Percentiles rank a stretch among this genome's conserved stretches.
phyloP scores from a whole-genome alignment of 2,113 vertebrate genomes.

The Sialia sialis region DNA sequence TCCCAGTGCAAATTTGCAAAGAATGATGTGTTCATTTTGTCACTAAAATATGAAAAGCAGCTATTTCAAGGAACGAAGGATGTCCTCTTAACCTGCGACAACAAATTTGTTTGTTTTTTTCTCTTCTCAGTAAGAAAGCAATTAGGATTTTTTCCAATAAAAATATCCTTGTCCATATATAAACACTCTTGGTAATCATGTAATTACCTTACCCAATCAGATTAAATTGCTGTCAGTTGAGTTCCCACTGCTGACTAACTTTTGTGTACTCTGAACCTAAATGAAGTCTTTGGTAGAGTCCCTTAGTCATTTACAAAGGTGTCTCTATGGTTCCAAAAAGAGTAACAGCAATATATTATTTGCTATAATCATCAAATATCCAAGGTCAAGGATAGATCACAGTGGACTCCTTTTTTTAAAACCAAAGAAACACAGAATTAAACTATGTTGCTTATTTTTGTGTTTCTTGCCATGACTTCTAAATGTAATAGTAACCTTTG shows the following conservation, averaged over 20 bases:
- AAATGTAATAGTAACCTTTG: slow-evolving; percentile 89
- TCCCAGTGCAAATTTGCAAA: background rate
- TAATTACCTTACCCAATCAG: slow-evolving; percentile 85
- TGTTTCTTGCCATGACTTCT: slow-evolving; percentile 68
- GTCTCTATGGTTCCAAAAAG: slow-evolving; percentile 73
- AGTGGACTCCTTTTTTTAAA: slow-evolving; percentile 55
- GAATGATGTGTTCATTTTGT: slow-evolving; percentile 1
- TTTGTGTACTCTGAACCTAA: slow-evolving; percentile 71
- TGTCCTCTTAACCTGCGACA: slow-evolving; percentile 71
- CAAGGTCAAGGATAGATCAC: slow-evolving; percentile 80
- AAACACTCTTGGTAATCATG: slow-evolving; percentile 85
- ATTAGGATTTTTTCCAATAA: slow-evolving; percentile 83
- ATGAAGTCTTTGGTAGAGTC: slow-evolving; percentile 79
- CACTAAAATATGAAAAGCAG: slow-evolving; percentile 7
- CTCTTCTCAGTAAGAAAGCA: slow-evolving; percentile 80
- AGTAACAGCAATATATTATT: slow-evolving; percentile 62
- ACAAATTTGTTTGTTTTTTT: slow-evolving; percentile 75
- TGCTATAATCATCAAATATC: slow-evolving; percentile 73
- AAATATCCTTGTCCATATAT: slow-evolving; percentile 83
- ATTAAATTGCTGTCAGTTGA: slow-evolving; percentile 80
- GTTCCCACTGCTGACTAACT: slow-evolving; percentile 74
- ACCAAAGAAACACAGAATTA: slow-evolving; percentile 65
- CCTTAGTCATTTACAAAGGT: slow-evolving; percentile 79
- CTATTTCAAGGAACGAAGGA: slow-evolving; percentile 64
- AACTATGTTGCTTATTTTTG: slow-evolving; percentile 67